Evolutionary conservation across 92 coral and sea anemone genomes (phyloP).

Genomic region (Palythoa heliodiscus): DNA sequence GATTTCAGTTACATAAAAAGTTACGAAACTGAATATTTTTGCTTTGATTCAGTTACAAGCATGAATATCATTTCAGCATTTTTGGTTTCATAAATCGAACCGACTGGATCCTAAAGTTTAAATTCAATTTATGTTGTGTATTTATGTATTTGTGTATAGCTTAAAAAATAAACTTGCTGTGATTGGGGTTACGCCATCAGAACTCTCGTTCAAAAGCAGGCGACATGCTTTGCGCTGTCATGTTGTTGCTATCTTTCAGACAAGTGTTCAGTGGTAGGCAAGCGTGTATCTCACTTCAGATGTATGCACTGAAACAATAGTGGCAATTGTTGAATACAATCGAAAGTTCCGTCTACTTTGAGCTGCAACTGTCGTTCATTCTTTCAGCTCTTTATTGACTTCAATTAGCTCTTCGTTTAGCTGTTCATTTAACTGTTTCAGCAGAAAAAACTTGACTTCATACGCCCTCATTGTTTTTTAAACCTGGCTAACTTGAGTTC

Average conservation of each 20-base stretch:
- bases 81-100: not conserved
- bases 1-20: not conserved
- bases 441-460: no score
- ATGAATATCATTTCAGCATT: conserved; percentile 8
- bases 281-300: not conserved
- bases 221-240: no score
- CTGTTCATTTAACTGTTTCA: not conserved
- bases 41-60: not conserved
- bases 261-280: not conserved
- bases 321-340: no score
- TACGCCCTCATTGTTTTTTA: no score
- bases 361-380: not conserved
- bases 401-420: not conserved
- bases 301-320: not conserved
- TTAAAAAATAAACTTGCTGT: no score
- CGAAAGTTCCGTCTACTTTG: not conserved
- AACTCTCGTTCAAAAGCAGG: no score
- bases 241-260: not conserved
- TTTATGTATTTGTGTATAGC: no score
- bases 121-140: not conserved
- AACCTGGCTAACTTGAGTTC: no score
- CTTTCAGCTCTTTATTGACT: not conserved
- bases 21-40: not conserved
- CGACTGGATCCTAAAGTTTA: not conserved
- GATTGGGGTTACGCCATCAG: no score